Percentiles rank a stretch among this genome's conserved stretches.
These are phyloP conservation scores for Anthophora plumipes DNA, from an alignment of 2,888 invertebrate species.

Conservation along the genomic window DNA sequence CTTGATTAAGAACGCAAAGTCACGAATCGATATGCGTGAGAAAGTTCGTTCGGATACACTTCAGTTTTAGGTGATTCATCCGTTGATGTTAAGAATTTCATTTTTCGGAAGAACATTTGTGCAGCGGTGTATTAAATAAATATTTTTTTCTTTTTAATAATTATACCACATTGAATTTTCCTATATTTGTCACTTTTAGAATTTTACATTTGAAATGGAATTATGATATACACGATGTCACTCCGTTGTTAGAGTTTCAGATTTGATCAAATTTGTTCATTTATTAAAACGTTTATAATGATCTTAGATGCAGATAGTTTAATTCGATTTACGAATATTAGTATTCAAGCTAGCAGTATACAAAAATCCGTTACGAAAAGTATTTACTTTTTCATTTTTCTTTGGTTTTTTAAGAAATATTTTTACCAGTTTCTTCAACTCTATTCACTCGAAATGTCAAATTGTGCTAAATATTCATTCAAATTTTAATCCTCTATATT, in stretches of 20 bases:
- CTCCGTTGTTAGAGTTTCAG: not conserved
- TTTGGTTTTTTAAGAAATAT: too few relatives aligned
- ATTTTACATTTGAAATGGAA: not conserved
- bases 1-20: constrained; percentile 1
- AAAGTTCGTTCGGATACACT: not conserved
- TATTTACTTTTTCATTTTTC: too few relatives aligned
- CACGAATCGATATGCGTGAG: constrained; percentile 23
- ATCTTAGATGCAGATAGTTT: not conserved
- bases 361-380: not conserved
- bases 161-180: not conserved
- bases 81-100: not conserved
- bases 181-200: not conserved
- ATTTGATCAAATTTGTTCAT: not conserved
- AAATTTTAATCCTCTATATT: too few relatives aligned
- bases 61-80: not conserved
- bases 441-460: not conserved
- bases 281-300: not conserved
- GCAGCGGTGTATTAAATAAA: not conserved
- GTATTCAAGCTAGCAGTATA: too few relatives aligned
- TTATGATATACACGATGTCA: not conserved
- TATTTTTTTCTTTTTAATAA: not conserved
- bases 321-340: constrained; percentile 6
- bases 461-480: too few relatives aligned
- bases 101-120: not conserved
- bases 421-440: too few relatives aligned